These are phyloP conservation scores for Lepidocyrtinus sp. DNA, from an alignment of 2,888 invertebrate genomes.

Conservation along the genomic window DNA sequence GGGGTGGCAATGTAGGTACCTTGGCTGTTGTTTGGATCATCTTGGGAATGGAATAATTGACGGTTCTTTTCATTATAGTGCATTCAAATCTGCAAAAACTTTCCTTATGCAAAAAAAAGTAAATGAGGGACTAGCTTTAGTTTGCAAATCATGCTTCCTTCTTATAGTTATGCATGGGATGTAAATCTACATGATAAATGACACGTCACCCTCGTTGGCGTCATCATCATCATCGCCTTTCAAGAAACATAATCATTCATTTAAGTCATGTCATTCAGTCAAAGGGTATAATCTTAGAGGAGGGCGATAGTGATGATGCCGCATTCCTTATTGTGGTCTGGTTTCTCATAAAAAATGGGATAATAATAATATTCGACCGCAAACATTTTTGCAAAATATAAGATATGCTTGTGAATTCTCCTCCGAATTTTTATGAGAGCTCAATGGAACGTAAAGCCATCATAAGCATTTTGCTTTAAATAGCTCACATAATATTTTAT, in stretches of 20 bases:
- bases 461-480: neutral
- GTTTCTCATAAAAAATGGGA: neutral
- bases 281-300: neutral
- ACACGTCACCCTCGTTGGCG: neutral
- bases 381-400: too few species aligned
- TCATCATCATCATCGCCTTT: neutral
- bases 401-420: too few species aligned
- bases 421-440: too few species aligned
- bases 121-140: neutral
- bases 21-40: neutral
- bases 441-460: neutral
- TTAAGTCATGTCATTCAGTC: constrained; percentile 39
- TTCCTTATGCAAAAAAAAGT: neutral
- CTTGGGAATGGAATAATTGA: neutral
- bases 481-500: neutral
- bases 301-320: neutral
- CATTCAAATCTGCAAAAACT: neutral
- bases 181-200: constrained; percentile 38
- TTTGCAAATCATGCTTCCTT: constrained; percentile 44
- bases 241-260: constrained; percentile 11
- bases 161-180: neutral
- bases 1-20: neutral
- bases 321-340: neutral
- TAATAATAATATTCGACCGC: too few species aligned
- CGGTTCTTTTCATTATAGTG: neutral